Percentiles rank a stretch among this genome's conserved stretches.
Evolutionary conservation across 2,888 invertebrate species (phyloP).

Genomic region (Dryocosmus kuriphilus): DNA sequence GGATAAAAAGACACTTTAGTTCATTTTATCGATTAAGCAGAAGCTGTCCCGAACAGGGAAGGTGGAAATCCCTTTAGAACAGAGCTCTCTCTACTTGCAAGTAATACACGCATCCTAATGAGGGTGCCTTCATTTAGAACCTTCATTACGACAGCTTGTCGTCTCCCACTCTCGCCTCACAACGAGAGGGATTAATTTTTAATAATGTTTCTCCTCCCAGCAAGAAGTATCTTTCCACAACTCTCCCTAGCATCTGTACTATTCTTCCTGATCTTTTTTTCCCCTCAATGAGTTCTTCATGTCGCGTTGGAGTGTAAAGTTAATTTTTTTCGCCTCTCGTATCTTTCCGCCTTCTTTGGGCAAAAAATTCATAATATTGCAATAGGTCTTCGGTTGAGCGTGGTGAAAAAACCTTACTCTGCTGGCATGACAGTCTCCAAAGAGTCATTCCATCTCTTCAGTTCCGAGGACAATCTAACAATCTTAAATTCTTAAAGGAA

Average conservation of each 20-base stretch:
- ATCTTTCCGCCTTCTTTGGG: conserved; percentile 47
- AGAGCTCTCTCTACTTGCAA: not conserved
- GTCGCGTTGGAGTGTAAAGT: conserved; percentile 55
- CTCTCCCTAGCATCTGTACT: conserved; percentile 39
- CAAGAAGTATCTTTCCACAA: conserved; percentile 35
- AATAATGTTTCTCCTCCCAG: conserved; percentile 59
- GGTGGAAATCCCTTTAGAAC: conserved; percentile 30
- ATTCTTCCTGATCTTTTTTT: conserved; percentile 38
- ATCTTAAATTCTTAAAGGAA: not conserved
- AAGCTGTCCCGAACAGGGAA: conserved; percentile 13
- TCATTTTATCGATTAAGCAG: conserved; percentile 33
- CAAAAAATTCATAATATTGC: conserved; percentile 67
- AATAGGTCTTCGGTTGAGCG: conserved; percentile 49
- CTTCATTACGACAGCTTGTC: conserved; percentile 71
- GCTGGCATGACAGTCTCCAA: not conserved
- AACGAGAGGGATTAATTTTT: conserved; percentile 66
- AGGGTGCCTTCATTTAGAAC: conserved; percentile 61
- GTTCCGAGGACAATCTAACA: not conserved
- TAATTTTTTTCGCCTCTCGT: conserved; percentile 57
- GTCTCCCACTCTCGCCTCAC: conserved; percentile 53
- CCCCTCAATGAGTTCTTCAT: conserved; percentile 45
- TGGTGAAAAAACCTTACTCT: conserved; percentile 5
- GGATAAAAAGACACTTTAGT: not conserved
- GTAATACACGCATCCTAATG: conserved; percentile 54
- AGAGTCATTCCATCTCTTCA: conserved; percentile 1